These are phyloP conservation scores for Mormyrus lacerda DNA, from an alignment of 2,113 vertebrate species.

Conservation along the genomic window DNA sequence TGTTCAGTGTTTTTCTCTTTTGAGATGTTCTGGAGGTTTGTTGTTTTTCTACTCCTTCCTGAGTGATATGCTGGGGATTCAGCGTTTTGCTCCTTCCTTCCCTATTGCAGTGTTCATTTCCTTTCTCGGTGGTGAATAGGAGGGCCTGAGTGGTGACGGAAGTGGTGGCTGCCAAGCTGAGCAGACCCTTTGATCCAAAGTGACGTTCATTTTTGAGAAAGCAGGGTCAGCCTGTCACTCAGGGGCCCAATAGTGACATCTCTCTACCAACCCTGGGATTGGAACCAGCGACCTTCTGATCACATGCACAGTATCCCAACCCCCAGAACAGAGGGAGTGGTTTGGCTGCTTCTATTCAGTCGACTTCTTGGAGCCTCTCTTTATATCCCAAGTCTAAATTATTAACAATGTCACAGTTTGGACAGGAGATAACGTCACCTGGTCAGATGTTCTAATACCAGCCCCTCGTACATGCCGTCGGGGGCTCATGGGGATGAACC, in stretches of 20 bases:
- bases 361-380: not conserved
- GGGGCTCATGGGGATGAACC: not conserved
- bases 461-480: not conserved
- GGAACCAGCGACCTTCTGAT: not conserved
- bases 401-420: not conserved
- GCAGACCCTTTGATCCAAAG: not conserved
- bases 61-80: not conserved
- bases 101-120: not conserved
- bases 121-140: not conserved
- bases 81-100: not conserved
- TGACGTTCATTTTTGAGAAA: not conserved
- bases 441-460: not conserved
- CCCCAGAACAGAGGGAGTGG: not conserved
- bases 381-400: not conserved
- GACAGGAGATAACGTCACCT: not conserved
- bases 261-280: not conserved
- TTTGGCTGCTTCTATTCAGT: not conserved
- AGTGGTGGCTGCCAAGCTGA: not conserved
- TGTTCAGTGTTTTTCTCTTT: not conserved
- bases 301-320: not conserved
- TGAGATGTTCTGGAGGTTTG: too few relatives aligned
- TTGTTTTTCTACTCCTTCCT: too few relatives aligned
- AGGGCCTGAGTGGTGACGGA: not conserved
- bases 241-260: not conserved
- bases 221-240: not conserved